Evolutionary conservation across 2,113 vertebrate species (phyloP).

Genomic region (Tachysurus vachellii): DNA sequence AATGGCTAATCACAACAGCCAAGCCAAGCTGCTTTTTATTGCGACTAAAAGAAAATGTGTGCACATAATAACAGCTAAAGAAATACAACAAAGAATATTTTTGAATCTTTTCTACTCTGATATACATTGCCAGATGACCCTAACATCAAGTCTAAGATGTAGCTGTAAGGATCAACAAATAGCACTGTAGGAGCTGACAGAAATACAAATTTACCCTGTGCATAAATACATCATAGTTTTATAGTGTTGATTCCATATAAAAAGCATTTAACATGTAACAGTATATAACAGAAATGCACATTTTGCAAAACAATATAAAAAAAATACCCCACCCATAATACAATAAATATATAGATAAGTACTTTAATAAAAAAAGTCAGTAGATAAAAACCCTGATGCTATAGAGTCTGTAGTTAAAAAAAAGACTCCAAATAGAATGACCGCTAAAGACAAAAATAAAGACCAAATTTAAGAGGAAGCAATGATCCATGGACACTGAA

Average conservation of each 20-base stretch:
- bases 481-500: slow-evolving; percentile 1
- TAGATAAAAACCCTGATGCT: slow-evolving; percentile 38
- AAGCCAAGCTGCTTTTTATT: slow-evolving; percentile 51
- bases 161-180: slow-evolving; percentile 10
- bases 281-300: slow-evolving; percentile 58
- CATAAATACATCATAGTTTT: slow-evolving; percentile 58
- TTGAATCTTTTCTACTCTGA: slow-evolving; percentile 13
- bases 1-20: slow-evolving; percentile 38
- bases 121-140: slow-evolving; percentile 17
- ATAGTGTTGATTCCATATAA: slow-evolving; percentile 61
- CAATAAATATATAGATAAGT: slow-evolving; percentile 80
- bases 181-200: slow-evolving; percentile 29
- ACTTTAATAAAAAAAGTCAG: slow-evolving; percentile 70
- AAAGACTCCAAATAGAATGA: slow-evolving; percentile 2
- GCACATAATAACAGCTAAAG: slow-evolving; percentile 44
- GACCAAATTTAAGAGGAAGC: not conserved
- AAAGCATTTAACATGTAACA: slow-evolving; percentile 66
- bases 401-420: slow-evolving; percentile 29
- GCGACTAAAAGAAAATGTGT: slow-evolving; percentile 24
- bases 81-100: slow-evolving; percentile 28
- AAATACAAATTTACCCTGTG: slow-evolving; percentile 54
- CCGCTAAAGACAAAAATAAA: slow-evolving; percentile 13
- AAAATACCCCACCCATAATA: slow-evolving; percentile 70
- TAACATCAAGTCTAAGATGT: slow-evolving; percentile 16
- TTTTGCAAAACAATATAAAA: slow-evolving; percentile 60